These are phyloP conservation scores for Danio rerio DNA, from an alignment of 2,113 vertebrate species.

Conservation along the genomic window GRCz12tu NC_133194.1:7508001-7508500, in stretches of 20 bases:
- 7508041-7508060: background rate
- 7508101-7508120: background rate
- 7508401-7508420: slow-evolving; percentile 63
- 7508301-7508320: background rate
- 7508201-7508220: slow-evolving; percentile 1
- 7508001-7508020: too few relatives aligned
- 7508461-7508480: slow-evolving; percentile 29
- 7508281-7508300: slow-evolving; percentile 8
- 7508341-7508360: slow-evolving; percentile 9
- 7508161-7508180: slow-evolving; percentile 8
- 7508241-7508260: slow-evolving; percentile 13
- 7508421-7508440: slow-evolving; percentile 47
- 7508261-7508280: slow-evolving; percentile 3
- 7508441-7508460: slow-evolving; percentile 42
- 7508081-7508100: background rate
- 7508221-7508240: background rate
- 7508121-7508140: background rate
- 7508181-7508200: background rate
- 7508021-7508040: too few relatives aligned
- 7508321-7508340: too few relatives aligned
- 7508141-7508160: background rate
- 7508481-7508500: slow-evolving; percentile 28
- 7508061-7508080: background rate
- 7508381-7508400: slow-evolving; percentile 65
- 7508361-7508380: slow-evolving; percentile 28